Base-by-base conservation (phyloP, 1,140 invertebrate species). In the Musca domestica region DNA sequence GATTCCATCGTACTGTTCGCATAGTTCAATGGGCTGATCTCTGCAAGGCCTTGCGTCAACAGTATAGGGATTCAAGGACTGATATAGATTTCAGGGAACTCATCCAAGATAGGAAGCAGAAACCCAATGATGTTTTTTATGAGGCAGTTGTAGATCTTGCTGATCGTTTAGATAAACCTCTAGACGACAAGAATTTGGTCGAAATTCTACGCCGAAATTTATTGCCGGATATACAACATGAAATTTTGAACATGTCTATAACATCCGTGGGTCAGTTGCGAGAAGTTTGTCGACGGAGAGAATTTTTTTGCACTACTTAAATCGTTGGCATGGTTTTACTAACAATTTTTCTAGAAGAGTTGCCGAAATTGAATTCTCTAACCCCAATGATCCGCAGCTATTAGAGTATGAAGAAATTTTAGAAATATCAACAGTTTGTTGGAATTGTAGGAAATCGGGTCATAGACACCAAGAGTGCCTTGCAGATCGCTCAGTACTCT, bases 51-150 rank as follows among this genome's bases (percentile, higher is more conserved):
- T 15, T 67, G 48, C 49, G 25, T 12, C 10, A 22, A 9, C 65
- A 67, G 23, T 67, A 30, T 27, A 67, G 54, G 19, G 34, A 30
- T n/a, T 49, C 27, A 12, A 19, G 17, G 27, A 30, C 65, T 15
- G 65, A 67, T 22, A 17, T 30, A n/a, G 65, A 67, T 15, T 25
- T 67, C 34, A 23, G 22, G 6, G n/a, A n/a, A n/a, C n/a, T n/a
- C n/a, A n/a, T n/a, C n/a, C n/a, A n/a, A n/a, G 34, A 56, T 27
- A 48, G 65, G 14, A 67, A 67, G 54, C 65, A 67, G 34, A 10
- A 27, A 15, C 65, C 6, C 7, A 49, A 27, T 19, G 25, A 54
- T 19, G 47, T 25, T 4, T 67, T 67, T 51, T 41, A 34, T 14
- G 65, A 49, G 15, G 48, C 23, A 52, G 27, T 67, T 7, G 10